Evolutionary conservation across 2,888 invertebrate species (phyloP), one percentile per base, ranked within the genome.

Genomic region (Euspilapteryx auroguttella): DNA sequence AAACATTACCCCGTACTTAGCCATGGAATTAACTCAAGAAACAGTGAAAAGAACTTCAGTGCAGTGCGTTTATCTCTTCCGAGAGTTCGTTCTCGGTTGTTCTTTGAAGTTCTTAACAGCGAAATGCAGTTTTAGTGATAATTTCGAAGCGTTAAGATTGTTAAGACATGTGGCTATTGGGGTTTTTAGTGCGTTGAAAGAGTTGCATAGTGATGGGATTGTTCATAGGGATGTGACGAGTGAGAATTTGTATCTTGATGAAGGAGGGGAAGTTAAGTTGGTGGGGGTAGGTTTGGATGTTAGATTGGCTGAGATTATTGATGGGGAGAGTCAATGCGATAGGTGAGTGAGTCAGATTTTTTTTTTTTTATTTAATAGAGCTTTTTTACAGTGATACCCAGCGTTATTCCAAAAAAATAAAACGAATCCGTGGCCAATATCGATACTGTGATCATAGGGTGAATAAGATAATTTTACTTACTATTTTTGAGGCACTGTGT

Each of bases 211-310:
- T 40, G 87, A 86, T 35, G 87, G 88, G 37, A 83, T 94, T 2
- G 83, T 91, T 10, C 94, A 95, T 53, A 85, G 86, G 45, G 86
- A 90, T 56, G 63, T 95, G n/a, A 68, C 86, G 33, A 83, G 84
- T 41, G 82, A 84, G 12, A 86, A 84, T 37, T 81, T 91, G 30
- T 87, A 84, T 48, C 66, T 92, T 50, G 87, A 87, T 42, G 79
- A 81, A 27, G 58, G 58, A 30, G 88, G 87, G 24, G 66, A 48
- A 10, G 73, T 76, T 2, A 62, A 81, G 47, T 41, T 90, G 31
- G 79, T 83, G 3, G 87, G 88, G 40, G 88, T 83, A 41, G 83
- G 85, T 35, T 59, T 90, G 33, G 85, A 87, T 45, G 81, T 82
- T 41, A 73, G 86, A 54, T 44, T 87, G 20, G 64, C 73, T 7